Evolutionary conservation across 1,140 invertebrate species (phyloP).

Genomic region (Nasonia longicornis): DNA sequence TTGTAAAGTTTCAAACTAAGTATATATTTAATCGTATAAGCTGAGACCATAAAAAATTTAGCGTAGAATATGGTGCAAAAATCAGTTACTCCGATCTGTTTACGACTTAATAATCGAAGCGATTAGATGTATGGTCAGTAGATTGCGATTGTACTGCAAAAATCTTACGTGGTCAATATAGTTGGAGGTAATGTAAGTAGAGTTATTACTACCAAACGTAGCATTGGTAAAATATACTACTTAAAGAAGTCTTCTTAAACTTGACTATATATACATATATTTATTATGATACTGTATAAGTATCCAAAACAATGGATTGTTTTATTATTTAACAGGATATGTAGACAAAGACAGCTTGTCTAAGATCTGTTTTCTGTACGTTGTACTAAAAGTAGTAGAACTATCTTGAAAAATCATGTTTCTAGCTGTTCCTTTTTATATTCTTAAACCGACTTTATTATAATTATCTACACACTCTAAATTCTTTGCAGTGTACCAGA

Average conservation of each 20-base stretch:
- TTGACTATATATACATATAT: slow-evolving; percentile 22
- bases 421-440: slow-evolving; percentile 15
- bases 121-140: slow-evolving; percentile 29
- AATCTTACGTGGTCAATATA: slow-evolving; percentile 18
- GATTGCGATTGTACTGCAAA: slow-evolving; percentile 26
- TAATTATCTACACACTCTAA: slow-evolving; percentile 2
- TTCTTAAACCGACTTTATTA: slow-evolving; percentile 4
- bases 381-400: not conserved
- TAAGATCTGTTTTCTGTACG: not conserved
- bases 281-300: slow-evolving; percentile 6
- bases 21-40: slow-evolving; percentile 7
- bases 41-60: slow-evolving; percentile 1
- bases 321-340: slow-evolving; percentile 22
- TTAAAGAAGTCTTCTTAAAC: slow-evolving; percentile 32
- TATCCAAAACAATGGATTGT: not conserved
- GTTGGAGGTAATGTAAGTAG: slow-evolving; percentile 21
- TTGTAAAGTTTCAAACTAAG: slow-evolving; percentile 1
- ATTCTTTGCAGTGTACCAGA: slow-evolving; percentile 8
- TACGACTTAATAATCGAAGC: slow-evolving; percentile 13
- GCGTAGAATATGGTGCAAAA: slow-evolving; percentile 12
- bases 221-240: slow-evolving; percentile 31
- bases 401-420: not conserved
- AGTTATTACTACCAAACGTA: slow-evolving; percentile 31
- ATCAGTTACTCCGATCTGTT: slow-evolving; percentile 10
- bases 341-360: not conserved